Base-by-base conservation (phyloP, 2,797 vertebrate species). In the Spea hammondii region DNA sequence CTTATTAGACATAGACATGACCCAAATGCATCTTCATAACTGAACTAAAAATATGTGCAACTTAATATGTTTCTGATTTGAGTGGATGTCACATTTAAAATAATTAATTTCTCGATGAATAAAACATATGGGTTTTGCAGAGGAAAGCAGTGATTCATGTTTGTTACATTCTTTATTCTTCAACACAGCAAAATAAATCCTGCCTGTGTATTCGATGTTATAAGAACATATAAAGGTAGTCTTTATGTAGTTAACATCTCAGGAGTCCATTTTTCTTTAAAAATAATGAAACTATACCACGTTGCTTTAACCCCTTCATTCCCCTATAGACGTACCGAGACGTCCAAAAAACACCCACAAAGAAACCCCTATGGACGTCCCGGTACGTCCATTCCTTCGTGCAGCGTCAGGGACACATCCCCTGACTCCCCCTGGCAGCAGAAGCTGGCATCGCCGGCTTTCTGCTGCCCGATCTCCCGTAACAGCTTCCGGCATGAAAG, bases 71-170 rank as follows among this genome's bases (percentile, higher is more conserved):
- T 62, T 49, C 8, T 60, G 6, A 10, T 48, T 10, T 72, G 12
- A 72, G 59, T 48, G 6, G 13, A 51, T 51, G 48, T 69, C 67
- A 67, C 65, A 62, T 62, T 1, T 62, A 48, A 60, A 62, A 57
- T 10, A 51, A 69, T 51, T 67, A 46, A 67, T 71, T 57, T 59
- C 14, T 44, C 70, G 10, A 72, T 71, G 53, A 72, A 72, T 72
- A 72, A 72, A 72, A 72, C 46, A 72, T 72, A 49, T 72, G 59
- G 59, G 48, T 46, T 59, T 72, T 72, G 1, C 44, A 48, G 17
- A 60, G 7, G 11, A 62, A 48, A 60, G 45, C 48, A 46, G n/a
- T 17, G 47, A 17, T 72, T 72, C 62, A 6, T 46, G 60, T 5
- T 49, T 48, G 11, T 60, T 14, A 9, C 45, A 14, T 60, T 49